Base-by-base conservation (phyloP, 2,888 invertebrate species). In the Heliconius charithonia region DNA sequence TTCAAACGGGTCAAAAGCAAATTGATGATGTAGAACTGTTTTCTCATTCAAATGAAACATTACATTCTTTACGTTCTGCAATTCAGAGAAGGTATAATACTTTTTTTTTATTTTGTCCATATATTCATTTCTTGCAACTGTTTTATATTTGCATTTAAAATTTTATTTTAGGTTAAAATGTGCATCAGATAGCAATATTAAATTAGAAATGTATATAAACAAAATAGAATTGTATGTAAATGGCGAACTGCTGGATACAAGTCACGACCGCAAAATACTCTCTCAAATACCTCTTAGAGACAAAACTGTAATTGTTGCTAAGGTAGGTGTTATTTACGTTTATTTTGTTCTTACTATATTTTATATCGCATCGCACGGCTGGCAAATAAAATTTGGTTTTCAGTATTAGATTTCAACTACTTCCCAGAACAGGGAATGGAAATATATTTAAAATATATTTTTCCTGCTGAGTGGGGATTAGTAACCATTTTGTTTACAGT, bases 21-120 rank as follows among this genome's bases (percentile, higher is more conserved):
- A 96, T 97, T 75, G 99, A 99, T 83, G 99, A 99, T 88, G 96
- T 98, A 85, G 99, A 99, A 90, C 94, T 99, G 80, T 97, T 97
- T 89, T 98, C 99, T 69, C 99, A 99, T 93, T 97, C 97, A 80
- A 99, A 99, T 91, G 99, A 99, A 89, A 99, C 99, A 4, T 95
- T 99, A 84, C 97, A 97, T 76, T 97, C 98, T 59, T 96, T 99
- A 81, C 96, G 98, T 83, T 95, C 98, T 79, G 97, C 97, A 85
- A 96, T 98, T 86, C 95, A 97, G 87, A 95, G 96, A 85, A 95
- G 97, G 95, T 94, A 84, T 22, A 27, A 27, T 63, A 62, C 13
- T 1, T 22, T 10, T 25, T 4, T 19, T 62, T 19, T 37, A n/a
- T 41, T 19, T 6, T 51, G 16, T 19, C 22, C 4, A 25, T n/a